Base-by-base conservation (phyloP, 2,888 invertebrate species). In the Mellilla xanthometata region DNA sequence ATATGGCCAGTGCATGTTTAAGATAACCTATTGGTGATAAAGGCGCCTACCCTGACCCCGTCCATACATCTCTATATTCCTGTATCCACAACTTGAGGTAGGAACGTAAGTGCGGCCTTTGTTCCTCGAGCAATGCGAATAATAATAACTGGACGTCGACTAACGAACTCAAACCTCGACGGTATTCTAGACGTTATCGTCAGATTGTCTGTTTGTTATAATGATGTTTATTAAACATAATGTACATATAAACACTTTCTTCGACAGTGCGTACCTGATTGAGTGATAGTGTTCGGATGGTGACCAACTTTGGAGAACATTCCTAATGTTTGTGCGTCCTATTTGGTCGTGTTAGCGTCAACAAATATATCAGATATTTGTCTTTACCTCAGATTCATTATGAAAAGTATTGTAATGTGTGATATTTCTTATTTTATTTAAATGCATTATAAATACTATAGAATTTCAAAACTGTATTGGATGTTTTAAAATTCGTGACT, bases 181-280 rank as follows among this genome's bases (percentile, higher is more conserved):
- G 60, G 65, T 62, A 53, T 68, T 68, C 59, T 68, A 70, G 75
- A 77, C 68, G 60, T 72, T 79, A 81, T 80, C 79, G 62, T 52
- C 42, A 59, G 53, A 63, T 65, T 71, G 65, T 72, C 71, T 67
- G 64, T 62, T 66, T 62, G 51, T 59, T 71, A 67, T 81, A 81
- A 80, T 71, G 75, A 72, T 84, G 83, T 83, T 78, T 81, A 79
- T 76, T 75, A 76, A 80, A 72, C 67, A 66, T 53, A 58, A 59
- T 60, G 57, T 68, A 65, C 68, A 75, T 68, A 65, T 69, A 75
- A 75, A 74, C 68, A 75, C 50, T 56, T 65, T 67, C 62, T 68
- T 70, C 56, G 54, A 59, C 54, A 59, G 60, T 62, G 3, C 62
- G 46, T 68, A 67, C 68, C 64, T 66, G 56, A 55, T 50, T 52